A percentile compares a stretch with the other conserved stretches of the same genome.
Conservation (phyloP, 37 sponge, comb jelly and placozoan species). For the Crambe crambe region DNA sequence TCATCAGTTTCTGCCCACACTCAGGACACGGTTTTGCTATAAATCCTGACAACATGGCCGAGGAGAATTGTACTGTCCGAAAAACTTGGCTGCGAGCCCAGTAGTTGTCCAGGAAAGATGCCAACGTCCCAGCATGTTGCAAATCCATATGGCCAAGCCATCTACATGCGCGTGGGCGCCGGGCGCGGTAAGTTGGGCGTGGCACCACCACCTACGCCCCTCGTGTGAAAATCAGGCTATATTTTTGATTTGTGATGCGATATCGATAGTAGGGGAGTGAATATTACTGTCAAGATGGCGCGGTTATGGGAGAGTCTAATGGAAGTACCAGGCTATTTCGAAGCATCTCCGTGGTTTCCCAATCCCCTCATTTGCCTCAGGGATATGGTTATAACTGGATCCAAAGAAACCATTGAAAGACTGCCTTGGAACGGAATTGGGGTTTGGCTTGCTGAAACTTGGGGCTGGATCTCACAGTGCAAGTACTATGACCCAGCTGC, state of each 20-base stretch:
- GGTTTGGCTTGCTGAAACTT: constrained; percentile 43
- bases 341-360: constrained; percentile 58
- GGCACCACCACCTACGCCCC: too few species aligned
- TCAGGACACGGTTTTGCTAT: background rate
- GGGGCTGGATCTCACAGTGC: constrained; percentile 23
- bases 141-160: too few species aligned
- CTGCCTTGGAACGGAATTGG: constrained; percentile 53
- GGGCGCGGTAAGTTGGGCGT: too few species aligned
- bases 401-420: constrained; percentile 2
- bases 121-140: too few species aligned
- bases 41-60: constrained; percentile 24
- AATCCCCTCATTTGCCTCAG: constrained; percentile 35
- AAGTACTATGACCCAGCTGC: constrained; percentile 2
- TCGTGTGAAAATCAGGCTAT: too few species aligned
- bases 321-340: constrained; percentile 27
- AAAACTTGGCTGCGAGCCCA: constrained; percentile 53
- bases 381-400: constrained; percentile 12
- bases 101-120: constrained; percentile 60
- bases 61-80: constrained; percentile 32
- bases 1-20: background rate
- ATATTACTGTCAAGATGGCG: too few species aligned
- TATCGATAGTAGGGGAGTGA: too few species aligned
- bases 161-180: too few species aligned
- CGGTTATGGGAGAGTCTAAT: constrained; percentile 8
- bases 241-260: too few species aligned